Evolutionary conservation across 2,113 vertebrate genomes (phyloP), one percentile per base, ranked within the genome.

Genomic region (Oreocharis arfaki): DNA sequence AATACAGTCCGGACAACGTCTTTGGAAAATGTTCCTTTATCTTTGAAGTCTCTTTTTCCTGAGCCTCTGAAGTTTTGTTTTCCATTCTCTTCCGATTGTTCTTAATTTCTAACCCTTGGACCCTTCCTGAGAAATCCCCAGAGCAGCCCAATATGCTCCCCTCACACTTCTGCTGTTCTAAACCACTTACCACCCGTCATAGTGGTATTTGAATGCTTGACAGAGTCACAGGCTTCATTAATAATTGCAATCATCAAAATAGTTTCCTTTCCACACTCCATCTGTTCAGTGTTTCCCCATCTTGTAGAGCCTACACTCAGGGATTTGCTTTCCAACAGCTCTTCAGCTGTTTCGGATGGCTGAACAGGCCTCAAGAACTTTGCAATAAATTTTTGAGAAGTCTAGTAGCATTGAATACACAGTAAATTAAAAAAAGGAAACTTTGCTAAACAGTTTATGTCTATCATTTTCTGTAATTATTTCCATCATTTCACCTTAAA

Each of bases 171-270:
- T 68, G 42, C 60, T 84, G 8, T 50, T 91, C 37, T 92, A 81
- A 87, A 68, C n/a, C 22, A 53, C 71, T 73, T 88, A 78, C 16
- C 79, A 44, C 41, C 63, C 37, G 39, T 81, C 3, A 0, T 17
- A 68, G 52, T 27, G 22, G 30, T 70, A 85, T 77, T 71, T 87
- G 37, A 92, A 82, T 73, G 47, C 46, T 30, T 95, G 57, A 84
- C 49, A 90, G 41, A 88, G 41, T 76, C 63, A 79, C 32, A 83
- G 70, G 33, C 53, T 61, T 83, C 78, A 75, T 83, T 67, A 92
- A 94, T 95, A 87, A 85, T 21, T 87, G 76, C 61, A 52, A 68
- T 90, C 33, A 96, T 96, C 86, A 95, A 94, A 96, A 94, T 63
- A 86, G 39, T 87, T 87, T 87, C 64, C 55, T 92, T 90, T 95